Evolutionary conservation across 1,140 invertebrate species (phyloP), one percentile per base, ranked within the genome.

Genomic region (Berghia stephanieae): DNA sequence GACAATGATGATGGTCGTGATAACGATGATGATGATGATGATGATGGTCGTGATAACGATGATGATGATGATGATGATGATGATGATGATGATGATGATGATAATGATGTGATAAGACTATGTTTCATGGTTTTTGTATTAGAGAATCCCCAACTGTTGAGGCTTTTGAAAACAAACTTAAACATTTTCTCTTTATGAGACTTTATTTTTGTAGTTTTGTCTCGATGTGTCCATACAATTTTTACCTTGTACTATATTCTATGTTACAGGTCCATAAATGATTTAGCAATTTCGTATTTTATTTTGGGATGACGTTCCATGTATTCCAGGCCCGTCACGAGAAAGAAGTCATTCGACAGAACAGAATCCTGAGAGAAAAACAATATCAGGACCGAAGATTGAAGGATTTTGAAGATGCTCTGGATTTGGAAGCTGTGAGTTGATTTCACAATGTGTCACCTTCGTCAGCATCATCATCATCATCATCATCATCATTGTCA

Each of bases 391-490:
- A 88, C 63, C 79, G 85, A 44, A 79, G 88, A 74, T 79, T 86
- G 63, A 82, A 84, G 69, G 89, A 90, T 71, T 90, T 90, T 82
- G 83, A 86, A 63, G 85, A 89, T 68, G 89, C 89, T 44, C 79
- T 90, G 34, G 85, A 89, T 72, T 83, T 82, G 82, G 89, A 90
- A 80, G 83, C 86, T 73, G 88, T 89, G 80, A 83, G 84, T 83
- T 38, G 36, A 42, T 4, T 5, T 31, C n/a, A 13, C n/a, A n/a
- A n/a, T 52, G 16, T 1, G 24, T 52, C 49, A 0, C 49, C 49
- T 18, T 52, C 24, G 16, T 52, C 49, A 52, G 16, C 49, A 52
- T 24, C 18, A 52, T 24, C 49, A 52, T 52, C 24, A 24, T 24
- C 49, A 52, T 24, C 49, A 1, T 52, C 24, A 52, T 24, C 1